These are phyloP conservation scores for Drusus annulatus DNA, from an alignment of 1,140 invertebrate genomes.

Conservation along the genomic window DNA sequence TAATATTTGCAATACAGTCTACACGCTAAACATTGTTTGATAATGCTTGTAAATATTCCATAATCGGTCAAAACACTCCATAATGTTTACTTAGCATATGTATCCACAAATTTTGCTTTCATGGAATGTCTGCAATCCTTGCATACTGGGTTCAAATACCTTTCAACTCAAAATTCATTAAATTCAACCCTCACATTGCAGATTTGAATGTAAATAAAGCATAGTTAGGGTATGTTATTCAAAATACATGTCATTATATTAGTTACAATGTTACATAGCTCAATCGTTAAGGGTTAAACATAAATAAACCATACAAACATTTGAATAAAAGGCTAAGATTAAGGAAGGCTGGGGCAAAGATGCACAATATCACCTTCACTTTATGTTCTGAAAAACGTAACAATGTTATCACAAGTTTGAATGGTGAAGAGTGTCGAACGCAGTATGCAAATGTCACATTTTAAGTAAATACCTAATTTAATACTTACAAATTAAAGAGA, in stretches of 20 bases:
- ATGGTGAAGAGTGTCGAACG: conserved; percentile 1
- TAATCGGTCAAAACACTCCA: conserved; percentile 29
- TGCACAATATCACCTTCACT: too few species aligned
- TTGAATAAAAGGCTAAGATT: too few species aligned
- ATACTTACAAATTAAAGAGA: conserved; percentile 38
- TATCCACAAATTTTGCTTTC: conserved; percentile 4
- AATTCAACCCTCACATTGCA: too few species aligned
- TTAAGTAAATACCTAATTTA: conserved; percentile 42
- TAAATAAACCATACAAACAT: too few species aligned
- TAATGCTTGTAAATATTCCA: conserved; percentile 47
- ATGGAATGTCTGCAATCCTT: not conserved
- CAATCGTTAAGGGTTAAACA: too few species aligned
- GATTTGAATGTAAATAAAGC: too few species aligned
- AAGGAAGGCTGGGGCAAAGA: too few species aligned
- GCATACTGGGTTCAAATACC: not conserved
- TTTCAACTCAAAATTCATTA: too few species aligned
- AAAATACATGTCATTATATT: too few species aligned
- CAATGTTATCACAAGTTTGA: too few species aligned
- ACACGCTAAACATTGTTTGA: conserved; percentile 51
- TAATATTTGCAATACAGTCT: conserved; percentile 59
- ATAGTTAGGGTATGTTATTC: too few species aligned
- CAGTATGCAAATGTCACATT: conserved; percentile 23
- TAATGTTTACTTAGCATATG: conserved; percentile 5
- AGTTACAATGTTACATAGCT: too few species aligned
- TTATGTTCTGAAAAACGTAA: not conserved